Evolutionary conservation across 2,113 vertebrate genomes (phyloP), one percentile per base, ranked within the genome.

Genomic region (Mellivora capensis): DNA sequence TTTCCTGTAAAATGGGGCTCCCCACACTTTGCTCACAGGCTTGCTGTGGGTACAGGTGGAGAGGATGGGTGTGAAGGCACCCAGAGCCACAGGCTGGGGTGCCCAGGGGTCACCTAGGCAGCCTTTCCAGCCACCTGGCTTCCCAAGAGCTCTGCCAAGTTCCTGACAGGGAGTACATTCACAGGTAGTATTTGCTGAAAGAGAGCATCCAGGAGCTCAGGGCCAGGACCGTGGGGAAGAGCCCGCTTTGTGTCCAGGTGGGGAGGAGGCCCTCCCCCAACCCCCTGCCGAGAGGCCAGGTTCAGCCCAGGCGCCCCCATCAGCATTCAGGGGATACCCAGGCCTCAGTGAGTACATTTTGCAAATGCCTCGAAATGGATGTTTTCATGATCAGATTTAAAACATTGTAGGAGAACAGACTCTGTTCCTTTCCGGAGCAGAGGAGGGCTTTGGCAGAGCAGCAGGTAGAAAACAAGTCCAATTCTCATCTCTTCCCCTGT

Each of bases 401-500:
- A 82, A 91, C 74, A 20, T 0, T 23, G 85, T 74, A 4, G 3
- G 37, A 91, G 82, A 71, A 83, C 67, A 87, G 76, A 23, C 31
- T 31, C 37, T 11, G 81, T 44, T 42, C 34, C 71, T 42, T 71
- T 59, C 59, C 25, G 0, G 27, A 59, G 62, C 3, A 0, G 0
- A 47, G 34, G 72, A 23, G 17, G 31, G 31, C 18, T 15, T 59
- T 62, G 87, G 85, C 23, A 74, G 49, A 47, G 37, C 31, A 37
- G 64, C 54, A 37, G 10, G 17, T 47, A 3, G 57, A 18, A 37
- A 34, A 17, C 72, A 17, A 72, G 95, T 49, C 47, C 21, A 7
- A 3, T 1, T 34, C 64, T 44, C 1, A 0, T 61, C n/a, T 52
- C 15, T 34, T 25, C 20, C 42, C 57, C 0, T 17, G 3, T 9